Evolutionary conservation across 2,797 vertebrate species (phyloP), one percentile per base, ranked within the genome.

Genomic region (Ficedula albicollis): DNA sequence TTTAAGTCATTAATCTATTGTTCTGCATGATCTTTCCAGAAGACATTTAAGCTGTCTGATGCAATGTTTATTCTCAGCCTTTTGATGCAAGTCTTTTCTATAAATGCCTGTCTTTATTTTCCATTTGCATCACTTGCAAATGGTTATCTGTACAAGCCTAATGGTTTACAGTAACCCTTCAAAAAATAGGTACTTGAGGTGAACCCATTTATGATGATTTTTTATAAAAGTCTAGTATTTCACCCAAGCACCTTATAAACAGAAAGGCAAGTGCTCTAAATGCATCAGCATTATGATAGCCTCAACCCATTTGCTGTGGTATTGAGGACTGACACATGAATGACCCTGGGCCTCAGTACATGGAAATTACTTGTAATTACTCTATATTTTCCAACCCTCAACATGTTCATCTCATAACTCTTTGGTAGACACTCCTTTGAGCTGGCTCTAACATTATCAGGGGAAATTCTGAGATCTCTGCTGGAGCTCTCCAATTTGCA

Each of bases 301-400:
- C 84, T 63, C 69, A 93, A 90, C 27, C 78, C 90, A 96, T 96
- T 96, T 96, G 56, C 84, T 96, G 89, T 87, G 93, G 73, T 94
- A 93, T 88, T 93, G 90, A 95, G 74, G 75, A 91, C 55, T 95
- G 85, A 93, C 81, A 78, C 78, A 69, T 44, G 84, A 75, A 89
- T 75, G 90, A 95, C 89, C 89, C 77, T 58, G 46, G 51, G 81
- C 84, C 48, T 94, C 90, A 84, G 81, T 74, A 86, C 90, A 89
- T 93, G 90, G 79, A 96, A 97, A 96, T 93, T 94, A 93, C 84
- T 95, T 89, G 73, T 93, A 97, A 96, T 95, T 93, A 81, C 94
- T 96, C 87, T 67, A 9, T 92, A 94, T 93, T 97, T 96, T 96
- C 87, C 90, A 78, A 41, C 67, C 43, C 60, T 94, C 84, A 93